These are phyloP conservation scores for Poecilus cupreus DNA, from an alignment of 2,888 invertebrate species.

Conservation along the genomic window DNA sequence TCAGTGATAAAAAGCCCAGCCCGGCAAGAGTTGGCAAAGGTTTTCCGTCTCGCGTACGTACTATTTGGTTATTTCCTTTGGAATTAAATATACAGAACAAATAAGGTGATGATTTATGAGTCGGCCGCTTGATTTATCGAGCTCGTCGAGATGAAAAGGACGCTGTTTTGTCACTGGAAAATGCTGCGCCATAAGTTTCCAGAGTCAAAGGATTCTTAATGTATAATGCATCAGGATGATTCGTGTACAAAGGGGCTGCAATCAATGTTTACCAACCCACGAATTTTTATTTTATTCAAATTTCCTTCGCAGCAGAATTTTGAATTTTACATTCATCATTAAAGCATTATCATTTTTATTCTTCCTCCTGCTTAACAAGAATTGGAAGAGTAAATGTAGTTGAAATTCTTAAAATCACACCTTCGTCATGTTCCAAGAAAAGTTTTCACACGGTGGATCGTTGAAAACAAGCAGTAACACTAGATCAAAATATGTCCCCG, in stretches of 20 bases:
- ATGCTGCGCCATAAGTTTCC: slow-evolving; percentile 31
- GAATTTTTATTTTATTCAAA: slow-evolving; percentile 38
- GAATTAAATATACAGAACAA: slow-evolving; percentile 58
- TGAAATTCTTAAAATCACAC: too few species aligned
- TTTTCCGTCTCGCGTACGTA: slow-evolving; percentile 41
- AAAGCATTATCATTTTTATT: slow-evolving; percentile 32
- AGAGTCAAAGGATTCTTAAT: slow-evolving; percentile 42
- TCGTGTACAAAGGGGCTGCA: slow-evolving; percentile 28
- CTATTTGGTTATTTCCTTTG: slow-evolving; percentile 54
- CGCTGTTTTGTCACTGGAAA: slow-evolving; percentile 38
- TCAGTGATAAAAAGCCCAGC: slow-evolving; percentile 49
- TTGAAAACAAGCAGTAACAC: slow-evolving; percentile 56
- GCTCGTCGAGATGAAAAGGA: slow-evolving; percentile 30
- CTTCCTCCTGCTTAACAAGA: neutral
- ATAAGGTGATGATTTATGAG: slow-evolving; percentile 56
- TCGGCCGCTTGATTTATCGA: slow-evolving; percentile 50
- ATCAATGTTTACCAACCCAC: slow-evolving; percentile 29
- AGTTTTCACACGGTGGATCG: slow-evolving; percentile 28
- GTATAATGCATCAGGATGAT: slow-evolving; percentile 41
- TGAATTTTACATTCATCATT: slow-evolving; percentile 37
- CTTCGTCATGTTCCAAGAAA: neutral
- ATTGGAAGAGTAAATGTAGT: neutral
- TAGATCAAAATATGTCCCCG: slow-evolving; percentile 59
- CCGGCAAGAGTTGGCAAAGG: neutral
- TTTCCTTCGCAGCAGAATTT: neutral